Percentiles rank a stretch among this genome's conserved stretches.
Conservation (phyloP, 1,140 invertebrate species). For the Drosophila athabasca region DNA sequence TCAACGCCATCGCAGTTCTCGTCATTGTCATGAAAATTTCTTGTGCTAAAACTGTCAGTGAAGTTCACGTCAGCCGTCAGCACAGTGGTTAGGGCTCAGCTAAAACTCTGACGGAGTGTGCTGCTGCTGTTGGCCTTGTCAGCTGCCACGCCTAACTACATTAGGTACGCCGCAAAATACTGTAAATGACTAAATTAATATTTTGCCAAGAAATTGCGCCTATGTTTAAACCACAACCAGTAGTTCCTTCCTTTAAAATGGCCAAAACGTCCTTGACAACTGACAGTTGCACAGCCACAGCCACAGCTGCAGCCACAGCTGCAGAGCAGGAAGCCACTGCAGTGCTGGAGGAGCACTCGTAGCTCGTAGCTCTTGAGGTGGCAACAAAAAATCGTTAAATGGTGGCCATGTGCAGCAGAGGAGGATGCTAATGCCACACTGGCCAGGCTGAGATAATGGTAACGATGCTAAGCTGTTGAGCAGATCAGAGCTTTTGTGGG, state of each 20-base stretch:
- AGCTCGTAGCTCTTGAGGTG: slow-evolving; percentile 14
- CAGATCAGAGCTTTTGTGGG: no score
- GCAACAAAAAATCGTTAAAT: slow-evolving; percentile 66
- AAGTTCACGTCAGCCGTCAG: slow-evolving; percentile 51
- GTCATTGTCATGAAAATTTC: slow-evolving; percentile 66
- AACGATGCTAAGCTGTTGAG: not conserved
- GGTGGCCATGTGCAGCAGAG: slow-evolving; percentile 34
- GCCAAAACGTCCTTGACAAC: slow-evolving; percentile 66
- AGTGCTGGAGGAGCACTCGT: slow-evolving; percentile 24
- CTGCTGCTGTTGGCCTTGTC: no score
- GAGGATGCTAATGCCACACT: slow-evolving; percentile 36
- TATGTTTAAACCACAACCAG: slow-evolving; percentile 47
- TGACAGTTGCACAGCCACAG: slow-evolving; percentile 23
- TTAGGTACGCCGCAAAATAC: no score
- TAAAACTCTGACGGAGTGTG: no score
- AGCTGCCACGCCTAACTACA: no score
- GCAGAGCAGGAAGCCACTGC: slow-evolving; percentile 36
- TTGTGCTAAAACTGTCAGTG: slow-evolving; percentile 65
- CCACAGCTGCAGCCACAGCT: not conserved
- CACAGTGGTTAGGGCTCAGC: slow-evolving; percentile 29
- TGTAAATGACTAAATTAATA: not conserved
- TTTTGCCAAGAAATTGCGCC: slow-evolving; percentile 14
- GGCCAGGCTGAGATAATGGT: not conserved
- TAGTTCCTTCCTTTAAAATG: slow-evolving; percentile 39
- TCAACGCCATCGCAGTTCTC: slow-evolving; percentile 35